Percentiles rank a stretch among this genome's conserved stretches.
These are phyloP conservation scores for Pteronura brasiliensis DNA, from an alignment of 2,113 vertebrate species.

Conservation along the genomic window DNA sequence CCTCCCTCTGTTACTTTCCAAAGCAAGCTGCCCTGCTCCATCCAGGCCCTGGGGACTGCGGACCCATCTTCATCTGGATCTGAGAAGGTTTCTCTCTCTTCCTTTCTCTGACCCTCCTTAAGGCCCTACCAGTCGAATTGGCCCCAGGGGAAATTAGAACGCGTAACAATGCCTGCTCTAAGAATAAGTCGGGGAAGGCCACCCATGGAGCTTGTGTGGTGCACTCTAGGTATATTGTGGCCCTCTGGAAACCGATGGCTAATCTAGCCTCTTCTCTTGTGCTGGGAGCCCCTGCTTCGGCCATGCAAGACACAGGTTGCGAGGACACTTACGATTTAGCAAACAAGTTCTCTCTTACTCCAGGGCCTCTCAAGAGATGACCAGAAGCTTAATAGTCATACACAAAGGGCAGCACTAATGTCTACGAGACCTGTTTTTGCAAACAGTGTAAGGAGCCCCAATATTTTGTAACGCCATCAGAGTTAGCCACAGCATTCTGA, in stretches of 20 bases:
- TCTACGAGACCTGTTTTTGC: not conserved
- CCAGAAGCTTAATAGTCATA: not conserved
- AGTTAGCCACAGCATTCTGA: not conserved
- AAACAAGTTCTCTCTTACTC: not conserved
- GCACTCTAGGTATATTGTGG: not conserved
- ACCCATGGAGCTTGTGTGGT: not conserved
- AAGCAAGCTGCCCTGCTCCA: not conserved
- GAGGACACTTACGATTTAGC: not conserved
- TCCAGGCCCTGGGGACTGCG: fast-evolving
- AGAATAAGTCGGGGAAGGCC: not conserved
- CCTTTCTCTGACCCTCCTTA: not conserved
- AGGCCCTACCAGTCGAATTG: fast-evolving
- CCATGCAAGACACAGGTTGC: not conserved
- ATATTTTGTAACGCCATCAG: not conserved
- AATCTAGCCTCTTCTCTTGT: not conserved
- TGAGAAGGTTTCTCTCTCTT: not conserved
- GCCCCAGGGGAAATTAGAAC: not conserved
- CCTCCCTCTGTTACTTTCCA: not conserved
- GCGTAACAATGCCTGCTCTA: fast-evolving
- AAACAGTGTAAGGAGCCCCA: not conserved
- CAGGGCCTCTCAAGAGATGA: not conserved
- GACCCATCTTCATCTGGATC: too few relatives aligned
- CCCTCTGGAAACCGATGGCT: not conserved
- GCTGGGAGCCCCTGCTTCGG: not conserved
- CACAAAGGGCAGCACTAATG: not conserved